Evolutionary conservation across 2,888 invertebrate species (phyloP).

Genomic region (Drosophila flavopinicola): DNA sequence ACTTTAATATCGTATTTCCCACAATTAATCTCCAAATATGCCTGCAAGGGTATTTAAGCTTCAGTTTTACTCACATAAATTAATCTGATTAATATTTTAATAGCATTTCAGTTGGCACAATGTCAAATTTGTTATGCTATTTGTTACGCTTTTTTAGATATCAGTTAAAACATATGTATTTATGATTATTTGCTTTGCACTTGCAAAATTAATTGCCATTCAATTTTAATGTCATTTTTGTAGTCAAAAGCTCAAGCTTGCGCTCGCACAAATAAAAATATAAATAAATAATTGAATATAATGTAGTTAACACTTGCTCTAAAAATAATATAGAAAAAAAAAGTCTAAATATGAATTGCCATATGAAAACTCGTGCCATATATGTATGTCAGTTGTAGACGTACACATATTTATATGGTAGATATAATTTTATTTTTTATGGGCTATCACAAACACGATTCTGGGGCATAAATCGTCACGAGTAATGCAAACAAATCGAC

Average conservation of each 20-base stretch:
- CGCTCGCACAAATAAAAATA: neutral
- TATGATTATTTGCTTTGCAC: constrained; percentile 38
- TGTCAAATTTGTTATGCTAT: neutral
- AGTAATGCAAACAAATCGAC: constrained; percentile 70
- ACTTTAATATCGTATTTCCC: too few species aligned
- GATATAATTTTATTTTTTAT: constrained; percentile 48
- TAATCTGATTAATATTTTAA: neutral
- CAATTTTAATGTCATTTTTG: constrained; percentile 9
- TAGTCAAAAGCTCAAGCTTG: neutral
- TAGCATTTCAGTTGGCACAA: constrained; percentile 1
- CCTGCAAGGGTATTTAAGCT: neutral
- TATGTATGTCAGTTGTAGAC: constrained; percentile 24
- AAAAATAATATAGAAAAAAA: constrained; percentile 4
- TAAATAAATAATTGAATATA: constrained; percentile 3
- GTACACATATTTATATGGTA: constrained; percentile 41
- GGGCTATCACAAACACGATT: constrained; percentile 66
- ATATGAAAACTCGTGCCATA: constrained; percentile 38
- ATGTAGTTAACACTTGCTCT: constrained; percentile 18
- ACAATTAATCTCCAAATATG: too few species aligned
- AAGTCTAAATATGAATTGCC: constrained; percentile 26
- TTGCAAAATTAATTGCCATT: constrained; percentile 26
- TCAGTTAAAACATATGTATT: constrained; percentile 7
- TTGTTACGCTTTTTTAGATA: neutral
- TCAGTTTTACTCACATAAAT: neutral
- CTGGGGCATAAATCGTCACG: constrained; percentile 66